Base-by-base conservation (phyloP, 2,113 vertebrate genomes). In the Rhipidura dahli region DNA sequence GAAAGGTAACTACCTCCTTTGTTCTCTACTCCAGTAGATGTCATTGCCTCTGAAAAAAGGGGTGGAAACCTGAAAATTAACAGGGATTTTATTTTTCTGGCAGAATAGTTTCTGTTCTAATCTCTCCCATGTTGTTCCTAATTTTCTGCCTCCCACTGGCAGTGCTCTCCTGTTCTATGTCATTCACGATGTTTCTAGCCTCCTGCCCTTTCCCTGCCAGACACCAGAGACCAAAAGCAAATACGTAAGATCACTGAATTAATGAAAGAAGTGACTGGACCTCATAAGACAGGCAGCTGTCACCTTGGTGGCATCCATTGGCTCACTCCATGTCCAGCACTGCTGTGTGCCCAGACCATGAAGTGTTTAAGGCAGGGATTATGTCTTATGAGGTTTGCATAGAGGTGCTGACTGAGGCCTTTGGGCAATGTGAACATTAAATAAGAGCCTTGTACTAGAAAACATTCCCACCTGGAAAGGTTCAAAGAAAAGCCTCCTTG, bases 401-500 rank as follows among this genome's bases (percentile, higher is more conserved):
- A 90, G 82, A 93, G 63, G 73, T 72, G 61, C 40, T 89, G 89
- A 68, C 69, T 94, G 61, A 91, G 53, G 65, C 73, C 54, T 89
- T 88, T 90, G 79, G 71, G 82, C 79, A 92, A 54, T 44, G 22
- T 39, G 79, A 83, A 44, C 56, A 47, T 91, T 94, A 94, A 94
- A 89, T 79, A 68, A 60, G 59, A 88, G 27, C 72, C 70, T 78
- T 92, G 56, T 90, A 49, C 28, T 63, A 27, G 35, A 88, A 94
- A 88, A 68, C 10, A 40, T 83, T 96, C 76, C 76, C 79, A 96
- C 88, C 88, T 97, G 92, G 76, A 94, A 88, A 71, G 54, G 31
- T 92, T 83, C 85, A 89, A 88, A 96, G 88, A 96, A 95, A 95
- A 93, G 57, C 61, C 65, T 94, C 81, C 79, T 92, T 94, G 63